Percentiles rank a stretch among this genome's conserved stretches.
Evolutionary conservation across 2,113 vertebrate genomes (phyloP).

Genomic region (Bubo bubo): DNA sequence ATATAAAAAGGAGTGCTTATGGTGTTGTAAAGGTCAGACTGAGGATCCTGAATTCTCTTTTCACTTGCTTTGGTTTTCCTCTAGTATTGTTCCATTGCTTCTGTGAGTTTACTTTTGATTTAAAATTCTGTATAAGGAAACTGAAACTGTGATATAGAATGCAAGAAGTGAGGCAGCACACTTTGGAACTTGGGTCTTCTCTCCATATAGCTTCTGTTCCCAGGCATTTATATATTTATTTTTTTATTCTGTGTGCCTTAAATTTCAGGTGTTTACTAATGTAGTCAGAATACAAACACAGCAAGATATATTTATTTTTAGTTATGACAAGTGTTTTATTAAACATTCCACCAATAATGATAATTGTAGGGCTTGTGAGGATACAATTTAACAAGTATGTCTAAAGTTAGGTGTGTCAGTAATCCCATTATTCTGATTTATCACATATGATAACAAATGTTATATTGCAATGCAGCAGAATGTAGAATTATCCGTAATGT

Average conservation of each 20-base stretch:
- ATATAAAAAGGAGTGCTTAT: conserved; percentile 15
- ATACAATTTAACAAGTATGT: neutral
- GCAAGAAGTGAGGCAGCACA: neutral
- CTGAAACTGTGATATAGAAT: neutral
- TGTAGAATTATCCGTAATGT: neutral
- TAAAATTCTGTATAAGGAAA: neutral
- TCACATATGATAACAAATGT: neutral
- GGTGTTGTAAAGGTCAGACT: conserved; percentile 29
- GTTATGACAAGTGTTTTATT: neutral
- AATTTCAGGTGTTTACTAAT: neutral
- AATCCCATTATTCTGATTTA: neutral
- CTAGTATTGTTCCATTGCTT: neutral
- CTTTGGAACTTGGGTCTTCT: neutral
- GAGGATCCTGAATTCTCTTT: neutral
- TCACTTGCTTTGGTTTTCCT: neutral
- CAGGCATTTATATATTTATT: neutral
- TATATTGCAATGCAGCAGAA: neutral
- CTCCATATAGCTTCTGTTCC: neutral
- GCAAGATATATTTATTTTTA: neutral
- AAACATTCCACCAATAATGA: neutral
- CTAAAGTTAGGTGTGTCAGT: neutral
- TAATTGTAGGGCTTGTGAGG: neutral
- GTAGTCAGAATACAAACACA: neutral
- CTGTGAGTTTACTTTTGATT: neutral
- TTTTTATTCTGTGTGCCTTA: neutral